Percentiles rank a stretch among this genome's conserved stretches.
Evolutionary conservation across 64 coral and sea anemone genomes (phyloP).

Genomic region (Montipora capricornis): DNA sequence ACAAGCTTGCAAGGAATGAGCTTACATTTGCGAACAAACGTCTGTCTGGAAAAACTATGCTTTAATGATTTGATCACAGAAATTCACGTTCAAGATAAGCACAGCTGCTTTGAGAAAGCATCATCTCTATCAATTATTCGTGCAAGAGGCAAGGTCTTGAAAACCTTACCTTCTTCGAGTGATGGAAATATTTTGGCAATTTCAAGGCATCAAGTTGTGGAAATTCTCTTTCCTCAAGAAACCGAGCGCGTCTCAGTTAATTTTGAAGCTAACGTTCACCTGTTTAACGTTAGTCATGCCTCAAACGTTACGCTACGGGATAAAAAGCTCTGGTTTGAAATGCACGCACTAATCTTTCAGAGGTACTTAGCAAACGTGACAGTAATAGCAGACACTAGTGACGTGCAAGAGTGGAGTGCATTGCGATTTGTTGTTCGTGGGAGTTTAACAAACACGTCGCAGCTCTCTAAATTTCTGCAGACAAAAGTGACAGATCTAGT

Average conservation of each 20-base stretch:
- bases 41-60: conserved; percentile 5
- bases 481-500: background rate
- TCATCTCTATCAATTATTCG: background rate
- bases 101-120: background rate
- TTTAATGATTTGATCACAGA: background rate
- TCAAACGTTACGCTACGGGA: background rate
- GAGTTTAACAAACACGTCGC: background rate
- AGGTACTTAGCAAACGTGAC: background rate
- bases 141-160: background rate
- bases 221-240: background rate
- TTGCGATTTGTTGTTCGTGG: background rate
- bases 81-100: background rate
- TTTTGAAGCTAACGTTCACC: background rate
- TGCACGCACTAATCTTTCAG: background rate
- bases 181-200: background rate
- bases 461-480: background rate
- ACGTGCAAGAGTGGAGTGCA: background rate
- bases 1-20: background rate
- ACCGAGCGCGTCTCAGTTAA: background rate
- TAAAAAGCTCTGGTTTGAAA: background rate
- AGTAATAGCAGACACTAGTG: background rate
- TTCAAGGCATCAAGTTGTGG: background rate
- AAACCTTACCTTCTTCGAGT: background rate
- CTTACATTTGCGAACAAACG: background rate
- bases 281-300: background rate